Evolutionary conservation across 2,797 vertebrate species (phyloP), one percentile per base, ranked within the genome.

Genomic region (Taenioides sp.): DNA sequence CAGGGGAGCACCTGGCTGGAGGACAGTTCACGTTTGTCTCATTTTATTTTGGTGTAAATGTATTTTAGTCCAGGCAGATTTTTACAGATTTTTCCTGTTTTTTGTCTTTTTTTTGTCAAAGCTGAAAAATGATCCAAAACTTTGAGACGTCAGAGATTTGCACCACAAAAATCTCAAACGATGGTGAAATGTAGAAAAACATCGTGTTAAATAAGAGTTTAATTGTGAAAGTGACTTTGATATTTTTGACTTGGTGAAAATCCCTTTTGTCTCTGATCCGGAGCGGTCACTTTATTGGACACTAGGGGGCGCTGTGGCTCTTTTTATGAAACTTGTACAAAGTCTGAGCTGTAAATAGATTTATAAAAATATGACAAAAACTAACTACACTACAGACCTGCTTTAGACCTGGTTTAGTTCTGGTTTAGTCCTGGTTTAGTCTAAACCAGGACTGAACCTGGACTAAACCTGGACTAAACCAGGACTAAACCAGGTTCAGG

Each of bases 331-430:
- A 23, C 61, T 5, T 64, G 64, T 65, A 65, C 23, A 65, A 28
- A 65, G 64, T 65, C 22, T 65, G 16, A 14, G 62, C 43, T 65
- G 64, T 65, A 65, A 65, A 65, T 65, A 65, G 63, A 65, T 65
- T 50, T 49, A 49, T 47, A 17, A 16, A 49, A 63, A 63, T 22
- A n/a, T 17, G 16, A 28, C 12, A 17, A 23, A 7, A 65, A 50
- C 22, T 4, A 47, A 64, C 5, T 25, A 64, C n/a, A 47, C n/a
- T 23, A 16, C 37, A 23, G n/a, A 14, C 11, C 10, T 34, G 59
- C 0, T 37, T 4, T 14, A n/a, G 20, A 4, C 20, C 60, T 12
- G 31, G 10, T 3, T 31, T 40, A 12, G 4, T 12, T 3, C 18
- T 0, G 60, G 9, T 9, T 7, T 12, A 20, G 7, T 7, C 17